These are phyloP conservation scores for Boulengeromyrus knoepffleri DNA, from an alignment of 2,113 vertebrate genomes.

Conservation along the genomic window DNA sequence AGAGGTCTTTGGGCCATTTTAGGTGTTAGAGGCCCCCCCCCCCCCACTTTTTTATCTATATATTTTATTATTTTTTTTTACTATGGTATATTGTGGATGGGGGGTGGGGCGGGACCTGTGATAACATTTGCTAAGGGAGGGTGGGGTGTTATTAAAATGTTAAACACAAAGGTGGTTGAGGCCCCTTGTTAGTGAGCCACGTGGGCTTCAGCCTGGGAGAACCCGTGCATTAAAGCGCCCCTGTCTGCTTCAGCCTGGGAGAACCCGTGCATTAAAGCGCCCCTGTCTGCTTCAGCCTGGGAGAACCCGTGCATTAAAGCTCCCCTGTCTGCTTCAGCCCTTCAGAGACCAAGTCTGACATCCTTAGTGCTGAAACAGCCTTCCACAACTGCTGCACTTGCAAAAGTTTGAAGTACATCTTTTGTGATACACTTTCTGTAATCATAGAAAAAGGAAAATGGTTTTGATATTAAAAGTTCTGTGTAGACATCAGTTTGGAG, in stretches of 20 bases:
- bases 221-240: no score
- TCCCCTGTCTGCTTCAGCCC: neutral
- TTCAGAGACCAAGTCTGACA: neutral
- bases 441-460: constrained; percentile 37
- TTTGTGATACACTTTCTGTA: constrained; percentile 40
- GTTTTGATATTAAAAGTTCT: constrained; percentile 29
- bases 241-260: no score
- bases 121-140: neutral
- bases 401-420: neutral
- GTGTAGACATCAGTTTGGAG: constrained; percentile 43
- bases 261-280: no score
- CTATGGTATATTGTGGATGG: no score
- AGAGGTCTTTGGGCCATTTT: neutral
- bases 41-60: no score
- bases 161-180: no score
- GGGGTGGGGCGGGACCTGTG: neutral
- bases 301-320: no score
- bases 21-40: neutral
- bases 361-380: neutral
- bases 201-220: no score
- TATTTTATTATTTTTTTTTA: no score
- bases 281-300: no score
- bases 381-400: constrained; percentile 29
- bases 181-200: no score
- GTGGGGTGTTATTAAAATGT: neutral